Evolutionary conservation across 2,888 invertebrate genomes (phyloP), one percentile per base, ranked within the genome.

Genomic region (Nephrotoma appendiculata): DNA sequence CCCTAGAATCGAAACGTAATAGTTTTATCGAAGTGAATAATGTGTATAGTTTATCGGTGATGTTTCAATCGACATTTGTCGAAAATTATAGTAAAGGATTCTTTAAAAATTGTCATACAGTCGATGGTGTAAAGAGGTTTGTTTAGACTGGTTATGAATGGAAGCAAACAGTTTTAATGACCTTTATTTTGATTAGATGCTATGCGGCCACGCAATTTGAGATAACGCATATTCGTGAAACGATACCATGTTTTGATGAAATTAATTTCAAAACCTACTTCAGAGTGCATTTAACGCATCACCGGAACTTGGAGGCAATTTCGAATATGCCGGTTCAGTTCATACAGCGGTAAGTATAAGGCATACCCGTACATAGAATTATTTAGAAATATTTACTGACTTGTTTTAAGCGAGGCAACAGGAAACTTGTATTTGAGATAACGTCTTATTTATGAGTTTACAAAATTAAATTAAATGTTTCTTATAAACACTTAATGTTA

Each of bases 231-330:
- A 95, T 95, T 0, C 93, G 95, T 0, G 92, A 93, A 84, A 95
- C 94, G 0, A 96, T 96, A 90, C 96, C 96, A 0, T 96, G 96
- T 89, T 96, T 94, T 89, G 96, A 96, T 89, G 94, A 91, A 86
- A 91, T 91, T 0, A 89, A 94, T 7, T 94, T 95, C 91, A 97
- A 98, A 89, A 96, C 98, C 0, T 95, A 88, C 0, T 91, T 91
- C 86, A 88, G 88, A n/a, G 90, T 91, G 5, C 89, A 89, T 52
- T 89, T 91, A 1, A 87, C 87, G 6, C 91, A 91, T 87, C 89
- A 89, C 88, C 87, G 88, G 19, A 88, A 88, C 15, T 91, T 90
- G 86, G 89, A 88, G 45, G 91, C 90, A 42, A 89, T 91, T 45
- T 90, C 91, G 41, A 91, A 91, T 85, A 91, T 96, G 96, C 91